Evolutionary conservation across 2,888 invertebrate species (phyloP).

Genomic region (Chorisops tibialis): DNA sequence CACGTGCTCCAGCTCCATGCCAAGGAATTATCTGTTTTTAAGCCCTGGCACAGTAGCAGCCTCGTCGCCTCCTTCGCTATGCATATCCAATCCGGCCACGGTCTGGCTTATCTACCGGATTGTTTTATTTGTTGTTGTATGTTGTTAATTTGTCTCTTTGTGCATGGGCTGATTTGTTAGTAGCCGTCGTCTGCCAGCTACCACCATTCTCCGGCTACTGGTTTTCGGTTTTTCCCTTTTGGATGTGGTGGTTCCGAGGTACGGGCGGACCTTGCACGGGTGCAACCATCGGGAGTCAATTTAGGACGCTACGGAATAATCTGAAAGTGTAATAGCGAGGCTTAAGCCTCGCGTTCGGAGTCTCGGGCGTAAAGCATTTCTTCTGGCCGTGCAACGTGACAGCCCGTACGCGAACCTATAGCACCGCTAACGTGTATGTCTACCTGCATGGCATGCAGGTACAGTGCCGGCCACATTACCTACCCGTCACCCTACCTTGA

Average conservation of each 20-base stretch:
- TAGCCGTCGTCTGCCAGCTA: background rate
- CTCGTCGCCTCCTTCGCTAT: too few species aligned
- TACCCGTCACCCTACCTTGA: too few species aligned
- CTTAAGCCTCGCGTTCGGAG: background rate
- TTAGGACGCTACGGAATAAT: constrained; percentile 20
- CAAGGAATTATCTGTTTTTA: too few species aligned
- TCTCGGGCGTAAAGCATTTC: too few species aligned
- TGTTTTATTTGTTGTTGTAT: background rate
- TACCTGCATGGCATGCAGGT: too few species aligned
- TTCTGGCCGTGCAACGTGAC: too few species aligned
- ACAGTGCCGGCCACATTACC: too few species aligned
- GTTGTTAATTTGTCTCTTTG: constrained; percentile 12
- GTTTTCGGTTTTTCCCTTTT: constrained; percentile 14
- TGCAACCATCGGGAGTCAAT: constrained; percentile 6
- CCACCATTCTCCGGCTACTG: constrained; percentile 5
- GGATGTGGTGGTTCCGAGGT: background rate
- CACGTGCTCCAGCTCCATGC: too few species aligned
- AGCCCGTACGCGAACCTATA: too few species aligned
- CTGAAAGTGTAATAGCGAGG: constrained; percentile 21
- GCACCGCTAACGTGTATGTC: too few species aligned
- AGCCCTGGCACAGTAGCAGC: too few species aligned
- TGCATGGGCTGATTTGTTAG: background rate
- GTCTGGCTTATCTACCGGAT: background rate
- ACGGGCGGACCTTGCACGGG: background rate
- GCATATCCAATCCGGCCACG: too few species aligned